phyloP scores from a whole-genome alignment of 2,888 invertebrate species.

The Malacosoma neustria region DNA sequence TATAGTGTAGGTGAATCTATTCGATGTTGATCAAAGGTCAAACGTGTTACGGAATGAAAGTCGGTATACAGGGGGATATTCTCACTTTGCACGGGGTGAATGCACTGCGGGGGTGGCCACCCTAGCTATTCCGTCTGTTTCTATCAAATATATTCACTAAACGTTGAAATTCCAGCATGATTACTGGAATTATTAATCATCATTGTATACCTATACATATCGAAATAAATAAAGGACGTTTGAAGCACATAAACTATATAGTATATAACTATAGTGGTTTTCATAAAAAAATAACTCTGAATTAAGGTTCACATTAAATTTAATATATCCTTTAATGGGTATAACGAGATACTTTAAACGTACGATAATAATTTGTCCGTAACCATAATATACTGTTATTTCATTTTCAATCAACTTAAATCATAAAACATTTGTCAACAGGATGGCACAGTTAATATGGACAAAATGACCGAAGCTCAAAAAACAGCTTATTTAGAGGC shows the following conservation, averaged over 20 bases:
- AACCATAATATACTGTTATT: no score
- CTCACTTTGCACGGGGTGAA: constrained; percentile 72
- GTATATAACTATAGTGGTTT: no score
- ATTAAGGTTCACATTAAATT: neutral
- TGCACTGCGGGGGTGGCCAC: constrained; percentile 62
- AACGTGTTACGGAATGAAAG: constrained; percentile 55
- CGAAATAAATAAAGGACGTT: no score
- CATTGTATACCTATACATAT: neutral
- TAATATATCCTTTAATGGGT: no score
- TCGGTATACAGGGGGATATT: constrained; percentile 44
- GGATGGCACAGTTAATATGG: constrained; percentile 82
- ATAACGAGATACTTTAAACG: no score
- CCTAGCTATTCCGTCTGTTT: constrained; percentile 47
- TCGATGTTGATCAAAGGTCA: constrained; percentile 1
- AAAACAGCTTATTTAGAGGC: constrained; percentile 84
- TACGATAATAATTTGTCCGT: no score
- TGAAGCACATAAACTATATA: no score
- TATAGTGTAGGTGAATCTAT: constrained; percentile 21
- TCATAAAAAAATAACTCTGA: neutral
- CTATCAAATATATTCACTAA: constrained; percentile 61
- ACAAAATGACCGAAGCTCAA: constrained; percentile 84
- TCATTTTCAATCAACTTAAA: neutral
- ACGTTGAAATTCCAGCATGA: constrained; percentile 32
- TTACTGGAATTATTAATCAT: constrained; percentile 14
- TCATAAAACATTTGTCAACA: constrained; percentile 22